Evolutionary conservation across 2,113 vertebrate species (phyloP), one percentile per base, ranked within the genome.

Genomic region (Daphoenositta chrysoptera): DNA sequence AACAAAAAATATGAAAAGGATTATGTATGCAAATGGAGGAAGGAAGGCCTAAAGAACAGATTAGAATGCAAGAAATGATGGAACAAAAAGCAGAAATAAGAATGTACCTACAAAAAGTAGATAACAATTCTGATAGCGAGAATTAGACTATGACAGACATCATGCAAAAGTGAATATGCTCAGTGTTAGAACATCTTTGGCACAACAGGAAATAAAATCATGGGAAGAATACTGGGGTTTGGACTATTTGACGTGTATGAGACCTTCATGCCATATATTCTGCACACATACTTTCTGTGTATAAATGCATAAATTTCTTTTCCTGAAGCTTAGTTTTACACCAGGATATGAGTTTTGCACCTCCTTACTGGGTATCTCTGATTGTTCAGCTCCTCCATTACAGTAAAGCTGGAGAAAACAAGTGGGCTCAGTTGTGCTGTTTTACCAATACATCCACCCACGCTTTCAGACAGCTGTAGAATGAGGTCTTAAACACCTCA

Each of bases 21-120:
- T 97, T 93, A 96, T 89, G 45, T 65, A 96, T 87, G 87, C 81
- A 94, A 95, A 97, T 89, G 13, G 23, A 13, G 28, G n/a, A 78
- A 92, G 17, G 11, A 82, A 87, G 78, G 45, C 22, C n/a, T 47
- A 90, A 65, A 85, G 7, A 47, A 50, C 70, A 77, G 19, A 85
- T 76, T 79, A 69, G 17, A 82, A 72, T 89, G 31, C 21, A 89
- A 84, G 61, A 90, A 89, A 76, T 28, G 4, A 54, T 54, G 37
- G 53, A 87, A 87, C 76, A 72, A 87, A 89, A 95, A 69, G 24
- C 13, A 89, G 45, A 96, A 94, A 73, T 60, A 86, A 68, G 42
- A 93, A 21, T 51, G 9, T 42, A 50, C 0, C 0, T 45, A 44
- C 17, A 72, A 72, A 71, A 86, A 75, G 53, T 33, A 60, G 27